A percentile compares a stretch with the other conserved stretches of the same genome.
phyloP scores from a whole-genome alignment of 2,888 invertebrate species.

The Athetis lepigone region DNA sequence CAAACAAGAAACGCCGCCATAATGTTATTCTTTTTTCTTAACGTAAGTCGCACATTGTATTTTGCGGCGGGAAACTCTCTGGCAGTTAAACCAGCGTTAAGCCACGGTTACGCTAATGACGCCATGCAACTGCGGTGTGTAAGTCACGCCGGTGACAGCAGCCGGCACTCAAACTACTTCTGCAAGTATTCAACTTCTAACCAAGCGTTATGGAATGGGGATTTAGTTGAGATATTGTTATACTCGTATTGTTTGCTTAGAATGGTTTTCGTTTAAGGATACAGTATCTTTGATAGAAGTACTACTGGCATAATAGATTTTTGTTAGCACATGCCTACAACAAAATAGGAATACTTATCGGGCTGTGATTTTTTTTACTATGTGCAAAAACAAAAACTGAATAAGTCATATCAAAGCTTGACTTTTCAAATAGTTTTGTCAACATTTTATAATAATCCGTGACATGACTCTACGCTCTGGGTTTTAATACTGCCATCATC shows the following conservation, averaged over 20 bases:
- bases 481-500: too few species aligned
- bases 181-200: constrained; percentile 60
- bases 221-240: constrained; percentile 47
- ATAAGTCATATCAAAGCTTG: too few species aligned
- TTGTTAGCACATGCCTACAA: too few species aligned
- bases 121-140: constrained; percentile 61
- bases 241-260: constrained; percentile 13
- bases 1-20: constrained; percentile 10
- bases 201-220: constrained; percentile 48
- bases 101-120: constrained; percentile 73
- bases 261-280: neutral
- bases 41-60: constrained; percentile 35
- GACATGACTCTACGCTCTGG: too few species aligned
- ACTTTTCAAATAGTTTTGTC: too few species aligned
- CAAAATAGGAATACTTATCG: too few species aligned
- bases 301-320: too few species aligned
- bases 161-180: constrained; percentile 58
- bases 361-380: too few species aligned
- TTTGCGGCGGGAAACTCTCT: constrained; percentile 38
- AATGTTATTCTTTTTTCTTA: constrained; percentile 39
- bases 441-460: too few species aligned
- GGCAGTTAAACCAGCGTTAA: constrained; percentile 71
- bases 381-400: too few species aligned
- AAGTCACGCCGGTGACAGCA: constrained; percentile 59
- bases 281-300: neutral